Conservation (phyloP, 2,888 invertebrate genomes). For the Octonoba sinensis region DNA sequence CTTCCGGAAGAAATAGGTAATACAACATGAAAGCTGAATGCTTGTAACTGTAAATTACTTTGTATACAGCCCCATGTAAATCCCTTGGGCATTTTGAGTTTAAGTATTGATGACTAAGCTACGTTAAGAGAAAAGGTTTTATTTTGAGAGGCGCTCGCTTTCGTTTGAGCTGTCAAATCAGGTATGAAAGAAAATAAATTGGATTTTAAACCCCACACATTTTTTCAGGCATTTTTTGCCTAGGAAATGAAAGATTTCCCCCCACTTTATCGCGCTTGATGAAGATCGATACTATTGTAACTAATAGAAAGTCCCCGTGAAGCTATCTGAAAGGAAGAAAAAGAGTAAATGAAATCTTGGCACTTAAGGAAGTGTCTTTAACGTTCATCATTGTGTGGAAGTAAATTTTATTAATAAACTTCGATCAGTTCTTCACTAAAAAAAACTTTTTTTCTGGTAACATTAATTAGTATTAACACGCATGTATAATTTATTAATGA, state of each 20-base stretch:
- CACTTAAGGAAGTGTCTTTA: slow-evolving; percentile 36
- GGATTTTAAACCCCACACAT: slow-evolving; percentile 53
- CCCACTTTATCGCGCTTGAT: slow-evolving; percentile 30
- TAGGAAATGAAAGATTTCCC: slow-evolving; percentile 14
- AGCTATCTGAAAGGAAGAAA: slow-evolving; percentile 10
- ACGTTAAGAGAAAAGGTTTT: slow-evolving; percentile 42
- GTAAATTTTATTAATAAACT: background rate
- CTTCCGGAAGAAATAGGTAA: no score
- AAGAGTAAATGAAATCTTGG: slow-evolving; percentile 38
- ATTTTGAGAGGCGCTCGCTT: slow-evolving; percentile 34
- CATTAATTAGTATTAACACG: background rate
- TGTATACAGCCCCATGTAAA: background rate
- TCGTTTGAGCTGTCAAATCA: slow-evolving; percentile 56
- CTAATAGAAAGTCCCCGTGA: slow-evolving; percentile 24
- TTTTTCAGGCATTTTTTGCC: slow-evolving; percentile 15
- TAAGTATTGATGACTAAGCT: slow-evolving; percentile 54
- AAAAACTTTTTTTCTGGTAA: background rate
- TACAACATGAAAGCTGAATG: no score
- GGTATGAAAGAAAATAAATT: slow-evolving; percentile 57
- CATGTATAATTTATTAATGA: no score
- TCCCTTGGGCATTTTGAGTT: slow-evolving; percentile 39
- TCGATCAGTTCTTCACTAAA: background rate
- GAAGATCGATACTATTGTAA: slow-evolving; percentile 43
- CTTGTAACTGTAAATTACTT: no score
- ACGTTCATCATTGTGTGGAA: no score